phyloP scores from a whole-genome alignment of 2,113 vertebrate species.

The Leucopternis melanops region DNA sequence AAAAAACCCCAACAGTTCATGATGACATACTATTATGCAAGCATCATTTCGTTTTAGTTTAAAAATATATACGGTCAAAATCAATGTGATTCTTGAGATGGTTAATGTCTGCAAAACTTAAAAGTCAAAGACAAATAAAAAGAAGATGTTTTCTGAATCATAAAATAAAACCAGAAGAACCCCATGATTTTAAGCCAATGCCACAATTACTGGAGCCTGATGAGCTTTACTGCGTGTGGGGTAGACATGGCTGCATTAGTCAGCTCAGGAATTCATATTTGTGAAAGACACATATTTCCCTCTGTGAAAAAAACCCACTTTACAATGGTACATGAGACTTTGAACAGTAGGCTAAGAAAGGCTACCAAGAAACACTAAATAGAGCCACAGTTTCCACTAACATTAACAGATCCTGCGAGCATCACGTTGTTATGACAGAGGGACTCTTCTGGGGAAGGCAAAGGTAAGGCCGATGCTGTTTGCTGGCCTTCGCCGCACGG shows the following conservation, averaged over 20 bases:
- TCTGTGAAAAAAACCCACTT: background rate
- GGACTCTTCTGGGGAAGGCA: background rate
- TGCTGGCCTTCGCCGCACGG: background rate
- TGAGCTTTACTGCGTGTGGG: background rate
- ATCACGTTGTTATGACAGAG: accelerated
- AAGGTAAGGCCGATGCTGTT: background rate
- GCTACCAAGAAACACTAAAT: background rate
- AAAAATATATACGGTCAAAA: background rate
- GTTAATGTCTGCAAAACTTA: background rate
- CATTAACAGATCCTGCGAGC: accelerated
- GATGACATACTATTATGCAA: background rate
- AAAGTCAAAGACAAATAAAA: background rate
- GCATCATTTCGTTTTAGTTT: background rate
- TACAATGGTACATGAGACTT: background rate
- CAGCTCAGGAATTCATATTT: background rate
- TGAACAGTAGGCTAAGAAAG: background rate
- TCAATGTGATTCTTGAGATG: background rate
- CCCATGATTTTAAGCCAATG: background rate
- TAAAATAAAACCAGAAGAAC: background rate
- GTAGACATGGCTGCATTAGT: background rate
- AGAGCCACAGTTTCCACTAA: background rate
- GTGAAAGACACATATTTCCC: background rate
- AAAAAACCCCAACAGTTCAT: background rate
- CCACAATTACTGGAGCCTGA: background rate
- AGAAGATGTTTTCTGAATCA: background rate